These are phyloP conservation scores for Salpingus planirostris DNA, from an alignment of 2,888 invertebrate species.

Conservation along the genomic window DNA sequence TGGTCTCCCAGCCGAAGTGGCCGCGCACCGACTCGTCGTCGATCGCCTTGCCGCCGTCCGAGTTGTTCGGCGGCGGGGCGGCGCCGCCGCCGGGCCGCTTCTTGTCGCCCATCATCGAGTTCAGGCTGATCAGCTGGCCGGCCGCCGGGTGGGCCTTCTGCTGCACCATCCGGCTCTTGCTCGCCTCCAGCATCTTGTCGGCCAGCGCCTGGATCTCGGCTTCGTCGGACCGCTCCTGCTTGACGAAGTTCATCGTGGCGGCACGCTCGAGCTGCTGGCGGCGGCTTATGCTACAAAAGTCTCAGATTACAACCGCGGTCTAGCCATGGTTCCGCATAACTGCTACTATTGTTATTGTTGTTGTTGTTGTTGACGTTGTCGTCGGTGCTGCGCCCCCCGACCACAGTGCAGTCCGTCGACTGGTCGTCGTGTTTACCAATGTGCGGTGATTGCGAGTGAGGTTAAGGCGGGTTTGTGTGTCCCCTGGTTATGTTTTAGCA, in stretches of 20 bases:
- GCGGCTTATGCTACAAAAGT: not conserved
- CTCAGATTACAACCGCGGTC: not conserved
- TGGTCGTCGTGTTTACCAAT: conserved; percentile 27
- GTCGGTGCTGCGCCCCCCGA: not conserved
- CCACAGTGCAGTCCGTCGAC: not conserved
- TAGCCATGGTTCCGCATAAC: no score
- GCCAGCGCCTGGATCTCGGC: conserved; percentile 81
- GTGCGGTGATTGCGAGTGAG: no score
- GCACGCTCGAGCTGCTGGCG: conserved; percentile 34
- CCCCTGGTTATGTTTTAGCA: conserved; percentile 38
- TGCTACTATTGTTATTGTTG: not conserved
- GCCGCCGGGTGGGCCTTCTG: conserved; percentile 18
- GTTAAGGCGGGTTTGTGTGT: conserved; percentile 39
- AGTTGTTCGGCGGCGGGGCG: conserved; percentile 30
- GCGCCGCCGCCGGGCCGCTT: conserved; percentile 26
- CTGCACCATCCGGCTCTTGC: conserved; percentile 43
- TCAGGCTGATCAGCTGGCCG: conserved; percentile 51
- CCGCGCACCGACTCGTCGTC: conserved; percentile 73
- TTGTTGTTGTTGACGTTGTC: not conserved
- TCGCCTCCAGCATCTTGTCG: conserved; percentile 70
- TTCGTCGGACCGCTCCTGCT: conserved; percentile 73
- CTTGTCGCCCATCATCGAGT: conserved; percentile 45
- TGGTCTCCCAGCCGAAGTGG: conserved; percentile 84
- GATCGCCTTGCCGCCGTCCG: conserved; percentile 16
- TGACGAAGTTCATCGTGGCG: no score